Evolutionary conservation across 2,797 vertebrate genomes (phyloP).

Genomic region (Melanitta fusca): DNA sequence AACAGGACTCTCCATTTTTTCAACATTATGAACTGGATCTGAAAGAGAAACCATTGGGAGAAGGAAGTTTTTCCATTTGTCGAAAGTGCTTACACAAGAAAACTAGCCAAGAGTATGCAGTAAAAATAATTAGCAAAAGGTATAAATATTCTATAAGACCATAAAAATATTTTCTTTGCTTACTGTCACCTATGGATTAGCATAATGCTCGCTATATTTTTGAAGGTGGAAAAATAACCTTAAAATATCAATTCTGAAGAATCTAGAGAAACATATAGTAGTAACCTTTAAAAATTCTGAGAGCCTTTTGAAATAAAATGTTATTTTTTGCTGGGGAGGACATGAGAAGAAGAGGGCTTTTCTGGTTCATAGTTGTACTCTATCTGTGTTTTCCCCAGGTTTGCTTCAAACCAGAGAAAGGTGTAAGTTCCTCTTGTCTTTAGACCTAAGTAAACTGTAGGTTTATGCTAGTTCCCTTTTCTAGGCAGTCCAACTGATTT

Average conservation of each 20-base stretch:
- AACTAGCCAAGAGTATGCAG: slow-evolving; percentile 92
- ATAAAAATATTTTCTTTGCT: slow-evolving; percentile 60
- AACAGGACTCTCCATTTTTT: slow-evolving; percentile 96
- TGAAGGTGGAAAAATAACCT: slow-evolving; percentile 41
- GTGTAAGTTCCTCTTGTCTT: background rate
- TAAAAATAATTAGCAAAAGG: slow-evolving; percentile 99
- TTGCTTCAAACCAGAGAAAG: background rate
- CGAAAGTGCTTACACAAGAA: slow-evolving; percentile 95
- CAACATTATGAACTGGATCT: slow-evolving; percentile 95
- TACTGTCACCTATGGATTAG: slow-evolving; percentile 42
- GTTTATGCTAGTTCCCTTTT: background rate
- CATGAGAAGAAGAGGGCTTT: background rate
- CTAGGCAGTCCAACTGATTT: background rate
- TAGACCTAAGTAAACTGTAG: background rate
- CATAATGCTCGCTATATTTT: slow-evolving; percentile 15
- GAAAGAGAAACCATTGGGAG: slow-evolving; percentile 92
- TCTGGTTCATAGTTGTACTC: background rate
- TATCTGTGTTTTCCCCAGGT: background rate
- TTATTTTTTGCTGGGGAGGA: background rate
- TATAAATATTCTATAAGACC: slow-evolving; percentile 73
- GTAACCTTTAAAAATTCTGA: slow-evolving; percentile 3
- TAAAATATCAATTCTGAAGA: slow-evolving; percentile 26
- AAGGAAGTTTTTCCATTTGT: slow-evolving; percentile 99
- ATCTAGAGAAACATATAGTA: background rate
- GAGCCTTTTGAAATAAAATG: background rate